Percentiles rank a stretch among this genome's conserved stretches.
phyloP scores from a whole-genome alignment of 2,113 vertebrate species.

The Saccopteryx leptura region DNA sequence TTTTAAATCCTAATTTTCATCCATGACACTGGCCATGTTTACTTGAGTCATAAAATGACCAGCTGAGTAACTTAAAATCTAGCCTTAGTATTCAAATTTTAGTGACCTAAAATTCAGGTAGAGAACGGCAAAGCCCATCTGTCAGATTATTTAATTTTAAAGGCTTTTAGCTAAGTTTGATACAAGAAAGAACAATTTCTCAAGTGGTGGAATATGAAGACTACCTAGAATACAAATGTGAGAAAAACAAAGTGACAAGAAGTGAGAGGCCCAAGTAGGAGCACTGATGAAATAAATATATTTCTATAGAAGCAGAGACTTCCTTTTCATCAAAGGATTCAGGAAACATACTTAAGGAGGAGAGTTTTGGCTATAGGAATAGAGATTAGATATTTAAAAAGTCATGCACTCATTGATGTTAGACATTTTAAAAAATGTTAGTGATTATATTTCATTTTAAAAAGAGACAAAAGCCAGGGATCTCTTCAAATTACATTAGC shows the following conservation, averaged over 20 bases:
- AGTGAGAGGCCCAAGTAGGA: background rate
- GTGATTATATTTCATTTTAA: background rate
- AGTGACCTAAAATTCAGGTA: background rate
- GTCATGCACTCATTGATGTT: background rate
- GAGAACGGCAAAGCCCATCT: background rate
- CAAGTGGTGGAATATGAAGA: background rate
- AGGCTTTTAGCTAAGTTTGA: background rate
- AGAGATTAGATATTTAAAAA: constrained; percentile 2
- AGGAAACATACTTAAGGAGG: background rate
- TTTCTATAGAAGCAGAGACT: background rate
- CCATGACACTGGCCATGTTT: background rate
- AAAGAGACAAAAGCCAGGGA: background rate
- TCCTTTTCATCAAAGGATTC: background rate
- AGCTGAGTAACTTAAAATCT: background rate
- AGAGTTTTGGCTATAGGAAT: background rate
- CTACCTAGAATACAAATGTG: background rate
- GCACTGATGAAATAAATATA: background rate
- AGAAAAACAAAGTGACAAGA: background rate
- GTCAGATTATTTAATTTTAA: background rate
- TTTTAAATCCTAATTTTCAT: background rate
- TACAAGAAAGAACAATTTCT: background rate
- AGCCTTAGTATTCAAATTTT: background rate
- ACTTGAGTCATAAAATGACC: background rate
- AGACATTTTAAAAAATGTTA: constrained; percentile 8
- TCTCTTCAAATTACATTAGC: background rate